phyloP scores from a whole-genome alignment of 2,797 vertebrate genomes.

The Peromyscus aztecus region DNA sequence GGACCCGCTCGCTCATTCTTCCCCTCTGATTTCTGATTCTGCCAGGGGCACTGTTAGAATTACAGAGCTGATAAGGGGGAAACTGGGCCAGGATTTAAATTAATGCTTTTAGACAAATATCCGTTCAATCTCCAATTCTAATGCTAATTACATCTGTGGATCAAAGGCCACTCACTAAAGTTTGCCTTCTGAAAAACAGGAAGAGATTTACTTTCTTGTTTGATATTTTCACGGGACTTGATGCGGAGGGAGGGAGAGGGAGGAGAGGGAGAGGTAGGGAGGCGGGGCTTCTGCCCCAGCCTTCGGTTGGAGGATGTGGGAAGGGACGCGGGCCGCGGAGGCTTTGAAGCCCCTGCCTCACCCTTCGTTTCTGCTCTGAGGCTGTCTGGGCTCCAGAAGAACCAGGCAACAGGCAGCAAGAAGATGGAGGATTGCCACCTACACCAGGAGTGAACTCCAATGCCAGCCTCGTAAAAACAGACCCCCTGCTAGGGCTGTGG shows the following conservation, averaged over 20 bases:
- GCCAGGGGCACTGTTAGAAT: conserved; percentile 87
- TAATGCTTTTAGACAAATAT: conserved; percentile 91
- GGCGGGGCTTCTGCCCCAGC: conserved; percentile 58
- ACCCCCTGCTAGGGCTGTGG: rapidly evolving
- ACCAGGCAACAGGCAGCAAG: too few relatives aligned
- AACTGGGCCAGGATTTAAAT: conserved; percentile 89
- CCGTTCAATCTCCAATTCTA: conserved; percentile 89
- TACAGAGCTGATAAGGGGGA: conserved; percentile 86
- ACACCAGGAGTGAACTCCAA: background rate
- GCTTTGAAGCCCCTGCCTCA: background rate
- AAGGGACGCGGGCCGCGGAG: rapidly evolving
- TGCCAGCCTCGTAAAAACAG: background rate
- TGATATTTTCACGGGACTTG: conserved; percentile 76
- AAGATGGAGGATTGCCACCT: background rate
- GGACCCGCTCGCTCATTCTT: conserved; percentile 78
- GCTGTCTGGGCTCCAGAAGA: background rate
- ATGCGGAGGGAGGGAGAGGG: background rate
- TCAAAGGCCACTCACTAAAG: conserved; percentile 88
- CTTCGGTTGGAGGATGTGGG: background rate
- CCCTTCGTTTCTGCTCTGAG: background rate
- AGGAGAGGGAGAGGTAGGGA: background rate
- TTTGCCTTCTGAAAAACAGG: conserved; percentile 87
- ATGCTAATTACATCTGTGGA: conserved; percentile 90
- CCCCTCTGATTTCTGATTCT: conserved; percentile 85
- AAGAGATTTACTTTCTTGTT: conserved; percentile 85